Evolutionary conservation across 1,140 invertebrate genomes (phyloP), one percentile per base, ranked within the genome.

Genomic region (Cydia strobilella): DNA sequence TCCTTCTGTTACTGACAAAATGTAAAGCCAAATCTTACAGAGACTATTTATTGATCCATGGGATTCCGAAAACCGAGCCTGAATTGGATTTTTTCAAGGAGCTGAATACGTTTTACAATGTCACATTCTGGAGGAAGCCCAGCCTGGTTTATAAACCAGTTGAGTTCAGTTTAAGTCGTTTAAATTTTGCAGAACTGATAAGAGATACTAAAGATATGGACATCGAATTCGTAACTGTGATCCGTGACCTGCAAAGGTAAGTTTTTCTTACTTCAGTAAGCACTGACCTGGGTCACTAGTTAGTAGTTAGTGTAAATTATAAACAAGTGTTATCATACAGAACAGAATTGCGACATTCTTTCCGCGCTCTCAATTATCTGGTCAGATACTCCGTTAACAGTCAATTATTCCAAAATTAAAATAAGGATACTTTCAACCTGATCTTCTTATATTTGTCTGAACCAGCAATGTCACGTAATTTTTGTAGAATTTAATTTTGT

Each of bases 171-270:
- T 23, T 59, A 12, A 59, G 54, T 23, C 54, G 54, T 10, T 59
- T 59, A 59, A 59, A 23, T 59, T 59, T 59, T 12, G 54, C 54
- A 23, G 54, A 59, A 3, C 54, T 59, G 23, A 10, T 59, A 23
- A 59, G 54, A 23, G 54, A 59, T n/a, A 59, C 54, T 20, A 59
- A 9, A 23, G 54, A 59, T 12, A 23, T 59, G 54, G 54, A 59
- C n/a, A 59, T 59, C 1, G 54, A 59, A 3, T 59, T 23, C 54
- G n/a, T 59, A 59, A 59, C 54, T 20, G 0, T 59, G 7, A 59
- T 59, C 18, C 54, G 54, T 23, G 54, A 59, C 12, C 20, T 59
- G 20, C 54, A 59, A 59, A 59, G 54, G 54, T 59, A 59, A 59
- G 48, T 51, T 51, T 6, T 1, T 51, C 1, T 18, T 18, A 1